Evolutionary conservation across 2,888 invertebrate species (phyloP), one percentile per base, ranked within the genome.

Genomic region (Hydrotaea diabolus): DNA sequence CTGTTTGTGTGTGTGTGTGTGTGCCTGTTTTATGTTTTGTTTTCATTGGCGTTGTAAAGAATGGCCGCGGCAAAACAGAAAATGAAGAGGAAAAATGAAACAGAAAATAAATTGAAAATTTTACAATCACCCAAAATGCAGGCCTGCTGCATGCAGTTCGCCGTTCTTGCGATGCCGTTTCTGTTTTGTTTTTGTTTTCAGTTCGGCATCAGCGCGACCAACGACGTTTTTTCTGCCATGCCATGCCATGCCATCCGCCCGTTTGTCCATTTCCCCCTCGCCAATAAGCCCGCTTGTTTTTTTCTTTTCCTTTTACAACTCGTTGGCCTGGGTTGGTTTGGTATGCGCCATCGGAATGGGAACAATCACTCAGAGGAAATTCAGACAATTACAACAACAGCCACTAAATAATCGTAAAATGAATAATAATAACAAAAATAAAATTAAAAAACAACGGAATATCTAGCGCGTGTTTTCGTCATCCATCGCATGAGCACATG

Each of bases 291-390:
- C 13, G 21, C 26, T 55, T 59, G 59, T 21, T 72, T 71, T n/a
- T n/a, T n/a, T n/a, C n/a, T n/a, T n/a, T n/a, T n/a, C n/a, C n/a
- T n/a, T n/a, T 13, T 71, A 49, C 36, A 23, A 36, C 53, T 62
- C 43, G 39, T 73, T 59, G 43, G 43, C 3, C 31, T 46, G 17
- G 46, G 72, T 17, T 82, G 71, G 26, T 49, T 1, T 78, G 84
- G 81, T 57, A 84, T 84, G 31, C 31, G 74, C 71, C 75, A 84
- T 80, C 26, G 84, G 77, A 84, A 84, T 84, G 84, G 80, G 84
- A 80, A 81, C 84, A 84, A 78, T 55, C 80, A 31, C 62, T 80
- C 57, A 84, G 23, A 80, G 80, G 71, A 84, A 84, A 80, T 71
- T 55, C 71, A 84, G 71, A 77, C 80, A 84, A 84, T 77, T 80